Percentiles rank a stretch among this genome's conserved stretches.
Evolutionary conservation across 2,888 invertebrate genomes (phyloP).

Genomic region (Drosophila anomalata): DNA sequence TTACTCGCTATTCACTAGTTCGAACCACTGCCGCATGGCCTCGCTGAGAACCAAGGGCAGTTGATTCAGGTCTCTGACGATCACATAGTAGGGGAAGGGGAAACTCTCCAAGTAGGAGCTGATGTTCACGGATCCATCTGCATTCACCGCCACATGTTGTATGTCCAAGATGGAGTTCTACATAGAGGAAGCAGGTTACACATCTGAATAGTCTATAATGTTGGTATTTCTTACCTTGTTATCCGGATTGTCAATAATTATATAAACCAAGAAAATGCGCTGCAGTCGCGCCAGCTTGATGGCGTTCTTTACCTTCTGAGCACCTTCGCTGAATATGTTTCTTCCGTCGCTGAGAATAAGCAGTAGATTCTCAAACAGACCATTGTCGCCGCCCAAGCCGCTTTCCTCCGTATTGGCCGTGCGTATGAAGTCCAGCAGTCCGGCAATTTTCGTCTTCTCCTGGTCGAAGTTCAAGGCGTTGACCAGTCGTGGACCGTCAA

Average conservation of each 20-base stretch:
- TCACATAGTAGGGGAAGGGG: conserved; percentile 98
- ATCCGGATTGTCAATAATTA: conserved; percentile 96
- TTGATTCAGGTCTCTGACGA: conserved; percentile 94
- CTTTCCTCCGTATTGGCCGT: conserved; percentile 86
- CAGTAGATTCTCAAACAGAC: conserved; percentile 86
- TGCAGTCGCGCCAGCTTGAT: conserved; percentile 92
- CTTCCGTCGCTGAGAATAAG: conserved; percentile 98
- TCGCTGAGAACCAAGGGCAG: conserved; percentile 96
- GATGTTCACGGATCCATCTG: conserved; percentile 85
- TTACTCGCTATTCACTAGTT: conserved; percentile 89
- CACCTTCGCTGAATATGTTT: conserved; percentile 95
- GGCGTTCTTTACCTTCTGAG: conserved; percentile 89
- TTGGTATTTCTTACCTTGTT: conserved; percentile 87
- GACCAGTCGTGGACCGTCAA: conserved; percentile 91
- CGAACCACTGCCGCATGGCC: conserved; percentile 99
- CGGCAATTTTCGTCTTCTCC: conserved; percentile 93
- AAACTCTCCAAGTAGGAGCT: conserved; percentile 96
- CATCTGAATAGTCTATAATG: neutral
- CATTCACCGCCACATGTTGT: conserved; percentile 86
- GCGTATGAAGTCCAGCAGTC: conserved; percentile 91
- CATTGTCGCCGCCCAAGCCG: conserved; percentile 82
- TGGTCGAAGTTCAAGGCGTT: conserved; percentile 94
- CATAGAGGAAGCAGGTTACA: neutral
- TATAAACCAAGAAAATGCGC: conserved; percentile 96
- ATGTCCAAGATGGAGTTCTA: conserved; percentile 97